phyloP scores from a whole-genome alignment of 2,113 vertebrate species.

The Ptilorrhoa leucosticta region DNA sequence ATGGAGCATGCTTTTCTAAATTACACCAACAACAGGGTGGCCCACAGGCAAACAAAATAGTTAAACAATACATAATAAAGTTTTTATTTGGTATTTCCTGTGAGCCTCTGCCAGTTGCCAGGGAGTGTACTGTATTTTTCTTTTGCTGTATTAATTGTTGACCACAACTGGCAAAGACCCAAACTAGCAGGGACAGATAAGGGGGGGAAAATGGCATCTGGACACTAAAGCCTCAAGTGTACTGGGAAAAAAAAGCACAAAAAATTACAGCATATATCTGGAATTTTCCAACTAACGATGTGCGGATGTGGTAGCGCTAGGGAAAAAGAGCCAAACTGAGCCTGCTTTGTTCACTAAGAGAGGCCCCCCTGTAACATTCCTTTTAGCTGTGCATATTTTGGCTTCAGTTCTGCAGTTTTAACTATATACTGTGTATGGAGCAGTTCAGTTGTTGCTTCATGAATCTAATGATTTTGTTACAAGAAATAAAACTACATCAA shows the following conservation, averaged over 20 bases:
- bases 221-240: slow-evolving; percentile 90
- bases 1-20: slow-evolving; percentile 76
- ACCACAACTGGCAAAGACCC: slow-evolving; percentile 77
- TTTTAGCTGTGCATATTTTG: slow-evolving; percentile 97
- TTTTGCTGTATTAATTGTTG: slow-evolving; percentile 84
- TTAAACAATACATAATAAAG: slow-evolving; percentile 81
- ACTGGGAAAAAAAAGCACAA: slow-evolving; percentile 76
- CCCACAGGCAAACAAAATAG: slow-evolving; percentile 79
- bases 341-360: slow-evolving; percentile 95
- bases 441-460: slow-evolving; percentile 73
- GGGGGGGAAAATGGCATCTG: slow-evolving; percentile 83
- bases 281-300: slow-evolving; percentile 99
- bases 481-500: slow-evolving; percentile 28
- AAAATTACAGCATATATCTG: slow-evolving; percentile 99
- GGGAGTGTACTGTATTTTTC: slow-evolving; percentile 76
- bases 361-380: slow-evolving; percentile 98
- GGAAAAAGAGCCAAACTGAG: slow-evolving; percentile 97
- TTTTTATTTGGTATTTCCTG: slow-evolving; percentile 88
- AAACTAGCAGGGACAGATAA: slow-evolving; percentile 78
- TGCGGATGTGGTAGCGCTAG: slow-evolving; percentile 97
- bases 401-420: slow-evolving; percentile 88
- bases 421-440: slow-evolving; percentile 89
- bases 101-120: slow-evolving; percentile 79
- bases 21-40: slow-evolving; percentile 74
- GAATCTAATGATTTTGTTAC: slow-evolving; percentile 68